Percentiles rank a stretch among this genome's conserved stretches.
These are phyloP conservation scores for Miniopterus natalensis DNA, from an alignment of 2,113 vertebrate species.

Conservation along the genomic window DNA sequence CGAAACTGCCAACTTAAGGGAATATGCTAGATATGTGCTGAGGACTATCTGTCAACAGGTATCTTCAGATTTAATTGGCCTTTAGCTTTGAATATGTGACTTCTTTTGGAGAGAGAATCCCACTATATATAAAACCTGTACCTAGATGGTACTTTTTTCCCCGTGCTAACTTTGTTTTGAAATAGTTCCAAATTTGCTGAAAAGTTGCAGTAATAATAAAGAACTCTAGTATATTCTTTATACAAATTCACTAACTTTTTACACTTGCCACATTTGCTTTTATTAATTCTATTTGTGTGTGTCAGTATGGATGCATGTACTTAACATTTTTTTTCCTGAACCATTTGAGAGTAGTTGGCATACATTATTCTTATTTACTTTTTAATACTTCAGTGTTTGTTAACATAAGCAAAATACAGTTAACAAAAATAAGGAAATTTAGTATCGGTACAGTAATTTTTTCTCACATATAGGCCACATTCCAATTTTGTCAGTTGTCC, in stretches of 20 bases:
- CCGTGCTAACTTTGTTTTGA: background rate
- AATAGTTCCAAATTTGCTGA: slow-evolving; percentile 18
- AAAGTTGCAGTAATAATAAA: background rate
- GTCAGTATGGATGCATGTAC: background rate
- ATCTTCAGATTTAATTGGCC: slow-evolving; percentile 18
- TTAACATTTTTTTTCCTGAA: background rate
- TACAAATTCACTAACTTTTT: background rate
- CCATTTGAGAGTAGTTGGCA: background rate
- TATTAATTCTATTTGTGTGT: background rate
- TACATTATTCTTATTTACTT: background rate
- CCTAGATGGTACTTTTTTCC: background rate
- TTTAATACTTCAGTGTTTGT: background rate
- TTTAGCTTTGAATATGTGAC: background rate
- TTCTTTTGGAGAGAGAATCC: background rate
- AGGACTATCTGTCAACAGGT: slow-evolving; percentile 91
- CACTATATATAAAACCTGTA: background rate
- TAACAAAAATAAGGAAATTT: background rate
- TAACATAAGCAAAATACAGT: background rate
- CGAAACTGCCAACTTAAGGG: slow-evolving; percentile 88
- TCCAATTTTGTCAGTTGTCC: background rate
- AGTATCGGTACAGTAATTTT: background rate
- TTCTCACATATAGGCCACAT: background rate
- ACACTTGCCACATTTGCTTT: background rate
- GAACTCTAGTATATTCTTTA: background rate
- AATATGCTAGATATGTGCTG: slow-evolving; percentile 88